A percentile compares a stretch with the other conserved stretches of the same genome.
phyloP scores from a whole-genome alignment of 2,888 invertebrate genomes.

The Caenorhabditis auriculariae region DNA sequence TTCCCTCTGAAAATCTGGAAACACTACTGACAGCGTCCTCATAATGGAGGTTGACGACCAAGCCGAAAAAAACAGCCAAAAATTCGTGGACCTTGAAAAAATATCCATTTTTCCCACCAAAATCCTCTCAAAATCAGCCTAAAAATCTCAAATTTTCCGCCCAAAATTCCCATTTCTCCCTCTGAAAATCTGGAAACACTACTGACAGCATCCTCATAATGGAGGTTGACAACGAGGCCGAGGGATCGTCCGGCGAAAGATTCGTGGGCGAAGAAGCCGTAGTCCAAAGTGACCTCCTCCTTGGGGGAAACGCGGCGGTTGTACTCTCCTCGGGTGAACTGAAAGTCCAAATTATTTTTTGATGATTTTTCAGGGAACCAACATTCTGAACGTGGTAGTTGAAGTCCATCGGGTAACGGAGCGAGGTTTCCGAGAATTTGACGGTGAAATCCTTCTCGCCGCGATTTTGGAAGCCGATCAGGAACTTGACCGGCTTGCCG shows the following conservation, averaged over 20 bases:
- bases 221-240: constrained; percentile 78
- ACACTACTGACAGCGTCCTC: too few species aligned
- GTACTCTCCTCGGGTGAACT: constrained; percentile 85
- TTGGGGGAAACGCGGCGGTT: constrained; percentile 84
- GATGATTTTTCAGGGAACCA: constrained; percentile 40
- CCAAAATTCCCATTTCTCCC: not conserved
- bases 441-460: constrained; percentile 86
- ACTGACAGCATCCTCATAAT: constrained; percentile 58
- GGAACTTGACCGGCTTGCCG: constrained; percentile 86
- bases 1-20: too few species aligned
- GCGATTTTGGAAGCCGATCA: constrained; percentile 93
- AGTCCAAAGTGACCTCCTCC: constrained; percentile 90
- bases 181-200: not conserved
- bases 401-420: constrained; percentile 98
- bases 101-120: not conserved
- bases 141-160: not conserved
- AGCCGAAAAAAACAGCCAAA: too few species aligned
- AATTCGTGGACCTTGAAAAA: not conserved
- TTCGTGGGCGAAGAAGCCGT: constrained; percentile 91
- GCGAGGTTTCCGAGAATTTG: constrained; percentile 92
- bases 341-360: constrained; percentile 35
- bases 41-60: too few species aligned
- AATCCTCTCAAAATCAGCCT: too few species aligned
- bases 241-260: constrained; percentile 95
- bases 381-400: constrained; percentile 94